phyloP scores from a whole-genome alignment of 2,888 invertebrate genomes.

The Fragum whitleyi region DNA sequence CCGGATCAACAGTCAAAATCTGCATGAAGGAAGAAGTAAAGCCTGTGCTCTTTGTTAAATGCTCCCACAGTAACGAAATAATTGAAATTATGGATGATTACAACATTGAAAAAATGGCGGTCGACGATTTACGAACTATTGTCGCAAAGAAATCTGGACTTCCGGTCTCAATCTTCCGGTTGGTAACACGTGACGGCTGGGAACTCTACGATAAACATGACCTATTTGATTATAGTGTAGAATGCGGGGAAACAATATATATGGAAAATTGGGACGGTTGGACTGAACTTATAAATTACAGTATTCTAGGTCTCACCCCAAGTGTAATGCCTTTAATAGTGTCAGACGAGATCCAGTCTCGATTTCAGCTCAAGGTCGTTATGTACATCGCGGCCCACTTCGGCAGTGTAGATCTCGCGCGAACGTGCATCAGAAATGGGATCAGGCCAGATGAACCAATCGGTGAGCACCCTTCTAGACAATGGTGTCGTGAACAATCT shows the following conservation, averaged over 20 bases:
- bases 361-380: constrained; percentile 83
- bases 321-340: constrained; percentile 79
- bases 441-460: constrained; percentile 82
- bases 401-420: constrained; percentile 83
- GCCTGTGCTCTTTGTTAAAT: constrained; percentile 81
- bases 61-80: constrained; percentile 76
- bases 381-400: constrained; percentile 83
- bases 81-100: constrained; percentile 78
- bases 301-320: constrained; percentile 81
- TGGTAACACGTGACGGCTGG: constrained; percentile 73
- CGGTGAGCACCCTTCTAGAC: constrained; percentile 82
- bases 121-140: constrained; percentile 79
- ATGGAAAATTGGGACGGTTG: constrained; percentile 85
- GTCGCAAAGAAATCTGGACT: constrained; percentile 83
- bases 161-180: constrained; percentile 83
- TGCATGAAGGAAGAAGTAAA: constrained; percentile 81
- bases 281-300: constrained; percentile 82
- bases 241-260: constrained; percentile 76
- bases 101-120: constrained; percentile 73
- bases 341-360: constrained; percentile 77
- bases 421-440: constrained; percentile 76
- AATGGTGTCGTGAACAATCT: constrained; percentile 80
- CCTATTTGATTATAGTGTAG: constrained; percentile 81
- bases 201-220: constrained; percentile 83
- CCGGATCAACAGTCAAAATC: constrained; percentile 81